Conservation (phyloP, 2,113 vertebrate species). For the Cranoglanis bouderius region DNA sequence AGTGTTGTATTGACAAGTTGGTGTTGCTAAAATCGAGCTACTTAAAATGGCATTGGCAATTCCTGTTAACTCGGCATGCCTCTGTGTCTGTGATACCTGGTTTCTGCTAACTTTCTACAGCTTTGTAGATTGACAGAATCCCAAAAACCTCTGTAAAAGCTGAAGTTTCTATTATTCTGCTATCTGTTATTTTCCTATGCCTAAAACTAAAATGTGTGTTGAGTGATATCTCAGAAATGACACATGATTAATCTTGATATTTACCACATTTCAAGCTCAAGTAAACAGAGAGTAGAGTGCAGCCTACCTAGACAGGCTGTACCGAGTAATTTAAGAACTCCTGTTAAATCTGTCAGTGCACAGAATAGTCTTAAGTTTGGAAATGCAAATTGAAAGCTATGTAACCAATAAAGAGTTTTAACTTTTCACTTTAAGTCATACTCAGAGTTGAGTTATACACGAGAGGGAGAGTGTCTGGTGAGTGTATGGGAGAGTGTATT, state of each 20-base stretch:
- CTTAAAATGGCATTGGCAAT: neutral
- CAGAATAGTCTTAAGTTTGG: neutral
- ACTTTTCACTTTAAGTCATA: neutral
- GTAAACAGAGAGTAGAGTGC: neutral
- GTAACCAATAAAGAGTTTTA: neutral
- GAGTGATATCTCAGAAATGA: neutral
- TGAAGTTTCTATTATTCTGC: neutral
- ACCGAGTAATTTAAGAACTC: neutral
- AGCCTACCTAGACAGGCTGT: neutral
- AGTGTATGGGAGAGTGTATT: too few species aligned
- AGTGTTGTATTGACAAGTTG: slow-evolving; percentile 1
- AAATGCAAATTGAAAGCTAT: neutral
- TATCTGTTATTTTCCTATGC: neutral
- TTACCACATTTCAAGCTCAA: neutral
- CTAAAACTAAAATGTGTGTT: neutral
- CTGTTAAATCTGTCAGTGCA: neutral
- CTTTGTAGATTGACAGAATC: neutral
- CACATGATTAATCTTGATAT: neutral
- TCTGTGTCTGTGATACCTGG: neutral
- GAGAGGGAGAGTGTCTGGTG: neutral
- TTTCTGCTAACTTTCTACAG: neutral
- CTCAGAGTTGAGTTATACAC: neutral
- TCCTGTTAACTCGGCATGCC: neutral
- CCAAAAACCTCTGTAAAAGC: neutral
- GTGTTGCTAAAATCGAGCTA: neutral